These are phyloP conservation scores for Dromas ardeola DNA, from an alignment of 2,113 vertebrate species.

Conservation along the genomic window DNA sequence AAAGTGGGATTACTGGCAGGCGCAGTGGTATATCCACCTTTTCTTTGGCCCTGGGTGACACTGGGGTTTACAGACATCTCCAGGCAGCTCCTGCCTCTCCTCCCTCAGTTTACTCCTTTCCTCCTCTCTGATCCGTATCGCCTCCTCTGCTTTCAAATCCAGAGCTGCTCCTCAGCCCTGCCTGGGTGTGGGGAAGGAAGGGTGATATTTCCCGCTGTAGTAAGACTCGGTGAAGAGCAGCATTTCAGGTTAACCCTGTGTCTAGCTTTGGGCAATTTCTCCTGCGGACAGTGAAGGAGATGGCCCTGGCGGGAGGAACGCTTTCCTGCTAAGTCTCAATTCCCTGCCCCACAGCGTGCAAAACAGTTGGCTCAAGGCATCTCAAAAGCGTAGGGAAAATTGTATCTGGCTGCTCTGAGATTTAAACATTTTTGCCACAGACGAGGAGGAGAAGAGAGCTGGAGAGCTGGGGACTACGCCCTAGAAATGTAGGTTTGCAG, in stretches of 20 bases:
- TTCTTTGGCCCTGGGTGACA: background rate
- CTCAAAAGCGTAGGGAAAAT: background rate
- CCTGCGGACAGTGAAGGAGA: background rate
- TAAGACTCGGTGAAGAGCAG: background rate
- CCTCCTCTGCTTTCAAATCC: background rate
- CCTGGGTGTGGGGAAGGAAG: accelerated
- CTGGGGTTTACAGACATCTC: background rate
- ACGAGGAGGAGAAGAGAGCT: background rate
- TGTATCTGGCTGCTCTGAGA: background rate
- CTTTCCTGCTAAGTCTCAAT: background rate
- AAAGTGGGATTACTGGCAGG: background rate
- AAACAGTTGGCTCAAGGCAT: background rate
- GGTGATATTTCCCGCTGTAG: background rate
- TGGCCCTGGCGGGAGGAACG: background rate
- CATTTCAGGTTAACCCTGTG: background rate
- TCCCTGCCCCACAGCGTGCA: background rate
- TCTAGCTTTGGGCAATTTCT: background rate
- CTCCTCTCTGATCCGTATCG: background rate
- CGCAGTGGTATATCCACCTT: background rate
- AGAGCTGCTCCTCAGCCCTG: background rate
- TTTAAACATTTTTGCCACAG: background rate
- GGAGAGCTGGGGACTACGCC: background rate
- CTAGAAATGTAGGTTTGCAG: background rate
- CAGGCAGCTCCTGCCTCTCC: background rate
- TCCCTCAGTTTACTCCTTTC: background rate